Base-by-base conservation (phyloP, 2,888 invertebrate species). In the Hemistola chrysoprasaria region DNA sequence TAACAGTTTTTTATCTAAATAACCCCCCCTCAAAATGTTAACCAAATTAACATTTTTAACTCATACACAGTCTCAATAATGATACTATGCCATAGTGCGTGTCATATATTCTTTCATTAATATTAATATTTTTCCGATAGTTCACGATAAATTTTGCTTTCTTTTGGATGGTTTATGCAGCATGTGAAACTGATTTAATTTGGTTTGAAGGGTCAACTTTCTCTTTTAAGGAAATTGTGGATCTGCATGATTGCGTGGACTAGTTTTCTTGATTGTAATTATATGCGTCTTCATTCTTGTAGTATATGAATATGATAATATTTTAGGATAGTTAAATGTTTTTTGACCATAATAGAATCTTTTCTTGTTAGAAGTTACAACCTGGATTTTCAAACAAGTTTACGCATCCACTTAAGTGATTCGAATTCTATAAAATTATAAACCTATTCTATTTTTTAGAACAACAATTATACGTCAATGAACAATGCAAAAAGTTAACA, bases 1-100 rank as follows among this genome's bases (percentile, higher is more conserved):
- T 70, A 75, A 79, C 77, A 83, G 71, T 84, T 80, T 84, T 86
- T 85, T 88, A 88, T 86, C 72, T 71, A 61, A 78, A 73, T 61
- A 63, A 51, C 74, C 86, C 87, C 87, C 84, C 79, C 86, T 81
- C 66, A 45, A 23, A 36, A 43, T 57, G 69, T 72, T 74, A 59
- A 50, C 47, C 49, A 62, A 70, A 83, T 85, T 82, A 63, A 76
- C 83, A 84, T 85, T 79, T 83, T 81, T 68, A 73, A 72, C 59
- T 71, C 67, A 78, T 78, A 70, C 70, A 70, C 67, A 78, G 66
- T 69, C 56, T 33, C 22, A 22, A 50, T 63, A 71, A 78, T 70
- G 78, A 76, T 67, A 70, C 70, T 75, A 73, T 77, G 75, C 78
- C 71, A 70, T 68, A 76, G 73, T 72, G 75, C 71, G 71, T 79